phyloP scores from a whole-genome alignment of 2,888 invertebrate genomes.

The Cyclophora albipunctata region DNA sequence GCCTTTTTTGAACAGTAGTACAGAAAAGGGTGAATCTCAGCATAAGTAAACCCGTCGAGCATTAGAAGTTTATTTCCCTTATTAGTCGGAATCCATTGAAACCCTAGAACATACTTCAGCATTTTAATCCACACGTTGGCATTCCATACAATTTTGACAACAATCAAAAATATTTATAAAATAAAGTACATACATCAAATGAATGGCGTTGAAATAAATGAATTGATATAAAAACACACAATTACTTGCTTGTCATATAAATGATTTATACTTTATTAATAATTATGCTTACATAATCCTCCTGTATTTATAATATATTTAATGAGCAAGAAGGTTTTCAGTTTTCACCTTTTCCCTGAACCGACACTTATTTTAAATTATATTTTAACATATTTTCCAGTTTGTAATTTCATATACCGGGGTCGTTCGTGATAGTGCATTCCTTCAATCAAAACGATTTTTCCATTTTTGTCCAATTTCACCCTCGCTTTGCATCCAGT shows the following conservation, averaged over 20 bases:
- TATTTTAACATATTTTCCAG: not conserved
- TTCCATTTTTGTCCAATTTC: conserved; percentile 25
- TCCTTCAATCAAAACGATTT: conserved; percentile 12
- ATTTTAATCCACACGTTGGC: too few species aligned
- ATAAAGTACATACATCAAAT: too few species aligned
- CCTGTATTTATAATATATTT: too few species aligned
- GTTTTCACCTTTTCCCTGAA: too few species aligned
- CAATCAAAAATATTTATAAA: too few species aligned
- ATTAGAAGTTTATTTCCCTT: conserved; percentile 22
- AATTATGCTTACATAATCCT: too few species aligned
- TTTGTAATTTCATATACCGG: not conserved
- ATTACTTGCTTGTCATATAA: too few species aligned
- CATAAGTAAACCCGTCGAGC: conserved; percentile 22
- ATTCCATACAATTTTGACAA: too few species aligned
- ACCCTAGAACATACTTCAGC: conserved; percentile 2
- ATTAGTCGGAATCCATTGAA: conserved; percentile 12
- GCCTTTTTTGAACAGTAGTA: conserved; percentile 26
- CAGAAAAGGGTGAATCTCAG: not conserved
- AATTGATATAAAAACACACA: too few species aligned
- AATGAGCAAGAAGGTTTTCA: too few species aligned
- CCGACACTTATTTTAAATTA: not conserved
- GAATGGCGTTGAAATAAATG: too few species aligned
- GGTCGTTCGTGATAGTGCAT: not conserved
- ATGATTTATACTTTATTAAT: too few species aligned
- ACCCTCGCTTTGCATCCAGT: conserved; percentile 33